Conservation (phyloP, 92 coral and sea anemone genomes). For the Epizoanthus rinbou region DNA sequence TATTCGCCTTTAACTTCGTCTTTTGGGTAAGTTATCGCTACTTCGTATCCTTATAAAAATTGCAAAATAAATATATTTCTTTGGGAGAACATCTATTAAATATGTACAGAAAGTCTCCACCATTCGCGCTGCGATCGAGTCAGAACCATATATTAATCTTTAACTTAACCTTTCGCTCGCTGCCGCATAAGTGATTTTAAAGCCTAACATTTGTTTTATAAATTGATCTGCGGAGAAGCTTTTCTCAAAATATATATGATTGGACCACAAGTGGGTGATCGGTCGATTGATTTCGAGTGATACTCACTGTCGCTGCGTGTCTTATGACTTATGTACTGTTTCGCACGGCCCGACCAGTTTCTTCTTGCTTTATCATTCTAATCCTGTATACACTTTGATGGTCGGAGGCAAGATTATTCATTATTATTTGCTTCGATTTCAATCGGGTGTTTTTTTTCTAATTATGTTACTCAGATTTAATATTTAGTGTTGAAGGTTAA, state of each 20-base stretch:
- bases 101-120: neutral
- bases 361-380: neutral
- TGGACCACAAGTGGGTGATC: conserved; percentile 7
- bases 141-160: conserved; percentile 52
- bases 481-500: neutral
- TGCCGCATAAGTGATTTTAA: conserved; percentile 8
- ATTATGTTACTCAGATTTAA: neutral
- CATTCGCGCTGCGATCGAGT: neutral
- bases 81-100: neutral
- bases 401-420: conserved; percentile 7
- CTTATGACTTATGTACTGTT: too few relatives aligned
- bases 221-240: neutral
- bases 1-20: conserved; percentile 92
- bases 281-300: conserved; percentile 10
- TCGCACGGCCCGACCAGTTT: neutral
- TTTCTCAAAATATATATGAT: neutral
- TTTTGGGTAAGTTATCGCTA: conserved; percentile 84
- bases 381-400: conserved; percentile 4
- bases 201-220: conserved; percentile 35
- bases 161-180: conserved; percentile 12
- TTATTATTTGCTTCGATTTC: neutral
- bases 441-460: neutral
- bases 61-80: neutral
- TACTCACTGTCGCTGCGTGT: neutral
- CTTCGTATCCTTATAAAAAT: neutral